These are phyloP conservation scores for Dynastes grantii DNA, from an alignment of 2,888 invertebrate genomes.

Conservation along the genomic window DNA sequence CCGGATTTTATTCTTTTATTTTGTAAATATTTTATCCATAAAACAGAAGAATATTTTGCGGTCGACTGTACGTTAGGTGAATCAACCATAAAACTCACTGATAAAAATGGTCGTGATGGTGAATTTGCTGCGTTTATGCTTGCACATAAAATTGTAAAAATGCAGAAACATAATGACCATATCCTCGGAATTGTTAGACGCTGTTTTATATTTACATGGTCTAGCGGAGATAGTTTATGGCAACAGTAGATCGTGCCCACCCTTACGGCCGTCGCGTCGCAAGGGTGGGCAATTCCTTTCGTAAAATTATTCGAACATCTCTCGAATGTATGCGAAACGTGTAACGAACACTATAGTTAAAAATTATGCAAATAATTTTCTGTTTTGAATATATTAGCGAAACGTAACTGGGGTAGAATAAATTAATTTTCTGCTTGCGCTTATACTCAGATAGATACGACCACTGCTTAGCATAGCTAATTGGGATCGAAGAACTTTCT, in stretches of 20 bases:
- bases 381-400: conserved; percentile 28
- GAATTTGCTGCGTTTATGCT: too few species aligned
- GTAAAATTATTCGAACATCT: conserved; percentile 9
- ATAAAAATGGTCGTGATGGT: too few species aligned
- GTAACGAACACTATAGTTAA: conserved; percentile 1
- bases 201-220: conserved; percentile 29
- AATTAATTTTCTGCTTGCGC: too few species aligned
- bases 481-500: too few species aligned
- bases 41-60: too few species aligned
- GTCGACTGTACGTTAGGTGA: too few species aligned
- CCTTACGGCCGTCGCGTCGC: background rate
- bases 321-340: conserved; percentile 12
- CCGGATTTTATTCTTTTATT: too few species aligned
- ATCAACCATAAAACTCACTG: too few species aligned
- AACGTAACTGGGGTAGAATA: background rate
- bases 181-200: background rate
- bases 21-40: too few species aligned
- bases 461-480: too few species aligned
- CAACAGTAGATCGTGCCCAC: conserved; percentile 9
- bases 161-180: conserved; percentile 4
- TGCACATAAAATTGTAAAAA: background rate
- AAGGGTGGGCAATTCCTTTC: background rate
- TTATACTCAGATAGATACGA: too few species aligned
- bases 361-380: conserved; percentile 39
- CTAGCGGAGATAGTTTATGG: conserved; percentile 21